Evolutionary conservation across 2,888 invertebrate species (phyloP).

Genomic region (Metopia argyrocephala): DNA sequence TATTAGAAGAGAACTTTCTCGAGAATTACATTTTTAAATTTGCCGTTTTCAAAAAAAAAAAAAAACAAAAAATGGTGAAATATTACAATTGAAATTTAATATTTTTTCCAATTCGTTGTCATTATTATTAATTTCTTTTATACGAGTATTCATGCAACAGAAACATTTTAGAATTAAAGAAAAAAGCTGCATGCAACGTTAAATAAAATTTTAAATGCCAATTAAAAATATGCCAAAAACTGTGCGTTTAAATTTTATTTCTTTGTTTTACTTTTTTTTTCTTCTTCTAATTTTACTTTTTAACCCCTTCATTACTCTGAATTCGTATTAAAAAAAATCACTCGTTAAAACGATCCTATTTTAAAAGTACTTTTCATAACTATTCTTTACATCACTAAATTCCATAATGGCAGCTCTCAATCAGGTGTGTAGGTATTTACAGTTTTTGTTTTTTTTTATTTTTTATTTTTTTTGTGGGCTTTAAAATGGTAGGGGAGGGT

Average conservation of each 20-base stretch:
- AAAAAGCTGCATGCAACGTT: neutral
- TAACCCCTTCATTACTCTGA: neutral
- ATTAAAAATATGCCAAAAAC: conserved; percentile 35
- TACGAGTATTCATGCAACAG: no score
- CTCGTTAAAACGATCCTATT: neutral
- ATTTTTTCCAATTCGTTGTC: conserved; percentile 27
- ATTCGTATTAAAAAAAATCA: no score
- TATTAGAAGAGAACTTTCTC: no score
- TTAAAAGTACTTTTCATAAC: conserved; percentile 10
- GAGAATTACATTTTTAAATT: neutral
- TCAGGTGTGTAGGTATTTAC: conserved; percentile 26
- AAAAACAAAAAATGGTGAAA: no score
- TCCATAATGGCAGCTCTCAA: conserved; percentile 58
- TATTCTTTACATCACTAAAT: conserved; percentile 51
- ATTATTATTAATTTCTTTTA: neutral
- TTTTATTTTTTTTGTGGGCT: neutral
- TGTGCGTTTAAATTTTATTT: conserved; percentile 39
- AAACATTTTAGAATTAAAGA: neutral
- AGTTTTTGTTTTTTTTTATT: no score
- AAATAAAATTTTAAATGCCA: neutral
- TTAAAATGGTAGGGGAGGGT: conserved; percentile 10
- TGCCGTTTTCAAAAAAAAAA: no score
- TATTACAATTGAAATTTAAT: neutral
- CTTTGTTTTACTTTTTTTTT: conserved; percentile 10
- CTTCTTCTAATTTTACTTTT: no score